Evolutionary conservation across 2,888 invertebrate genomes (phyloP), one percentile per base, ranked within the genome.

Genomic region (Hydrotaea diabolus): DNA sequence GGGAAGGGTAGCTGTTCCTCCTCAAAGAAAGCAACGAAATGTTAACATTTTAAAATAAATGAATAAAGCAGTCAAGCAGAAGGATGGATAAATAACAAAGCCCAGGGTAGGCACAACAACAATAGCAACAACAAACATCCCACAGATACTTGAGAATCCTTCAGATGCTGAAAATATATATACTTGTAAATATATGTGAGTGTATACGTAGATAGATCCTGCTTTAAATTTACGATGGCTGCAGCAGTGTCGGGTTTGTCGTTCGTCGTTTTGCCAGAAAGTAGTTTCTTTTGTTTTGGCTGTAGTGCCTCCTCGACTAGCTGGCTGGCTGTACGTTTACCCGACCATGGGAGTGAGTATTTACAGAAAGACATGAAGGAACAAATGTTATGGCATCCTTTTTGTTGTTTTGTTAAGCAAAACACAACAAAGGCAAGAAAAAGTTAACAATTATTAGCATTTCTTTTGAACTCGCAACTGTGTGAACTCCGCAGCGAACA

Each of bases 381-480:
- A n/a, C 43, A 72, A 59, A 81, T 64, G 64, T 81, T 76, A 72
- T 76, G 71, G 31, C 43, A 64, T 64, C 43, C 72, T 66, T 66
- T 69, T 43, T 8, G 21, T 46, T 21, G 55, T 55, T 55, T 55
- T n/a, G 46, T 36, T 21, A 43, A 73, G 53, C 13, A 39, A 53
- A 64, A n/a, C 31, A 55, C 21, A 53, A 55, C 23, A 55, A 55
- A 7, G 55, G 55, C 43, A 17, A 13, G 64, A 49, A 66, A 46
- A 77, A 73, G 19, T 66, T 77, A 73, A 77, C 39, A 76, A 73
- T 64, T 81, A 66, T 46, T 77, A 78, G 64, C 36, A 64, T 78
- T 73, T 55, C 46, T 59, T 73, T 49, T 0, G 7, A 55, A 55
- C 23, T 19, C 21, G 2, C 55, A 19, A 55, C 55, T 9, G 11